Evolutionary conservation across 1,140 invertebrate genomes (phyloP), one percentile per base, ranked within the genome.

Genomic region (Pseudomyrmex dendroicus): DNA sequence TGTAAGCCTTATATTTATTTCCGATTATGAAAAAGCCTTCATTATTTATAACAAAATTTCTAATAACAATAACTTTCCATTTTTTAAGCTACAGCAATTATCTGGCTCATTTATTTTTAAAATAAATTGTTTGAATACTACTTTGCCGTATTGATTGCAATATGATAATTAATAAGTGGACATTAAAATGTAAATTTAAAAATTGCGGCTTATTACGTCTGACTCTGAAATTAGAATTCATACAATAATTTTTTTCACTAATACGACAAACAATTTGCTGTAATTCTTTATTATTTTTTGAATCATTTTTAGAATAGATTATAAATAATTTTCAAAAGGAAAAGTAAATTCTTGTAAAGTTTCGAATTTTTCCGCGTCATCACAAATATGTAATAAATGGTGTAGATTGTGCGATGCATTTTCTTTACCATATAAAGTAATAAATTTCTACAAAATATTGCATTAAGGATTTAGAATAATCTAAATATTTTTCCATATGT

Each of bases 381-480:
- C 46, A 52, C 44, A 74, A 74, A 62, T 17, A 62, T 62, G 57
- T 74, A 52, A 50, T 62, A 74, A 74, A 50, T 74, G 2, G 12
- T 74, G 15, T 35, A 17, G 35, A 50, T 73, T 73, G n/a, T 48
- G 44, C 9, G 44, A 73, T 48, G 20, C 44, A 73, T 73, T 73
- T 48, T 74, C 46, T 63, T 74, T 74, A 17, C 59, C 15, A 12
- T 74, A 74, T 2, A 63, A 2, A 63, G 4, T 63, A 74, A 63
- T 74, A 13, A 74, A 63, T 63, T 63, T 74, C 9, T 44, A 63
- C 17, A 10, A 22, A 74, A 17, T 62, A 74, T 35, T 3, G n/a
- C 25, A 62, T 35, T 62, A 74, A 74, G 48, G 20, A 74, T 62
- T 50, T 62, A 7, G 72, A 44, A 62, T 62, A 74, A 62, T 74